Base-by-base conservation (phyloP, 1,140 invertebrate genomes). In the Bemisia tabaci region DNA sequence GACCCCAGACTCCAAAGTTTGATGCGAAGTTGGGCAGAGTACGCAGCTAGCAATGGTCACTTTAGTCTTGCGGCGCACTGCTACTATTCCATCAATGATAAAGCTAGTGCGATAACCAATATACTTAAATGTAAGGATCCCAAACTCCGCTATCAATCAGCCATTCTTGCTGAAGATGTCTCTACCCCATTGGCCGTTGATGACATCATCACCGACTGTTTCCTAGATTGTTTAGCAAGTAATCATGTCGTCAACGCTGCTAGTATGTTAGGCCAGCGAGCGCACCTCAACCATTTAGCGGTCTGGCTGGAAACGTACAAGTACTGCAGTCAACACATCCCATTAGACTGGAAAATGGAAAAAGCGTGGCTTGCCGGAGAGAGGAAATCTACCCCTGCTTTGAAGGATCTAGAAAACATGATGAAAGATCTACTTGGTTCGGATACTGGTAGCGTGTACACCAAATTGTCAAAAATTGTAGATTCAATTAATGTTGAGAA, bases 1-100 rank as follows among this genome's bases (percentile, higher is more conserved):
- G 82, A 85, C 33, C 5, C 33, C 5, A 5, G 33, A 17, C 5
- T 48, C 33, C 5, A 48, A 48, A 48, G 17, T 48, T 17, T 48
- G 17, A 48, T 48, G 33, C 5, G 17, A 48, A 48, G 33, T 48
- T 48, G 33, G 33, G 33, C 33, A 9, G 33, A 48, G 17, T 48
- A 9, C 17, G 33, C 33, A 9, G 17, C 33, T 9, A 48, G 33
- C 17, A 5, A 48, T 48, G 33, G 33, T 5, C 33, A 48, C 33
- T 48, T 48, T 17, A 48, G 33, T 17, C 17, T 48, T 9, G 33
- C 33, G 5, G 33, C 33, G 17, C 33, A 48, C 17, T 48, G 33
- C 33, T 48, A 48, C 33, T 48, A 48, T 48, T 48, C 33, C 5
- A 48, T 48, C 17, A 48, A 48, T 17, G 33, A 48, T 48, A 48